These are phyloP conservation scores for Drosophila eugracilis DNA, from an alignment of 1,140 invertebrate genomes.

Conservation along the genomic window DNA sequence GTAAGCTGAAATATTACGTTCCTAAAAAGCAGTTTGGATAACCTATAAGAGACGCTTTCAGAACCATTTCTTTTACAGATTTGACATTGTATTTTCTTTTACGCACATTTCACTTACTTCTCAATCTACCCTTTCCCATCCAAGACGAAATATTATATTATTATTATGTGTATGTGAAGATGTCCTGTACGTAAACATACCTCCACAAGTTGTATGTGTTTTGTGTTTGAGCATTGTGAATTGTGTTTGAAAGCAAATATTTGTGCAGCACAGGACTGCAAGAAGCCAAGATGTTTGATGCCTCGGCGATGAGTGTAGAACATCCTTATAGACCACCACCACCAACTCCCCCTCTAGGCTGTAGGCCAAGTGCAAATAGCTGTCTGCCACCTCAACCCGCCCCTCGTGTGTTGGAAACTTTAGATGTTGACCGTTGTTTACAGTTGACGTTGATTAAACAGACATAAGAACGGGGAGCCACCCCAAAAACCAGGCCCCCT, in stretches of 20 bases:
- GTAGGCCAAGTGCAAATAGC: conserved; percentile 56
- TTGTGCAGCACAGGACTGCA: conserved; percentile 60
- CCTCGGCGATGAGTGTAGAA: conserved; percentile 39
- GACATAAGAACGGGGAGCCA: conserved; percentile 41
- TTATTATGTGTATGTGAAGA: conserved; percentile 34
- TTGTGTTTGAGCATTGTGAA: conserved; percentile 42
- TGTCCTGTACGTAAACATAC: conserved; percentile 10
- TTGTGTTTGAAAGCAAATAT: conserved; percentile 71
- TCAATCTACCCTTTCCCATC: conserved; percentile 13
- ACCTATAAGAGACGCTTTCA: too few species aligned
- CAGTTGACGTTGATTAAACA: conserved; percentile 78
- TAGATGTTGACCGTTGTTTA: conserved; percentile 74
- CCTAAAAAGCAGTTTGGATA: too few species aligned
- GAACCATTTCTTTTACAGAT: too few species aligned
- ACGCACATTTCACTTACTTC: background rate
- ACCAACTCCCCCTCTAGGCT: background rate
- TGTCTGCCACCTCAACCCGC: conserved; percentile 10
- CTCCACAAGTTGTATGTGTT: conserved; percentile 18
- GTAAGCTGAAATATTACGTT: too few species aligned
- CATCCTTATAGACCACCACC: conserved; percentile 27
- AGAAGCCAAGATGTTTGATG: conserved; percentile 79
- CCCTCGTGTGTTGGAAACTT: conserved; percentile 27
- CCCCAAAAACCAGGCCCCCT: conserved; percentile 1
- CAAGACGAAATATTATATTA: conserved; percentile 47
- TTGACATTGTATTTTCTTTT: too few species aligned